Evolutionary conservation across 2,888 invertebrate genomes (phyloP), one percentile per base, ranked within the genome.

Genomic region (Drosophila suboccidentalis): DNA sequence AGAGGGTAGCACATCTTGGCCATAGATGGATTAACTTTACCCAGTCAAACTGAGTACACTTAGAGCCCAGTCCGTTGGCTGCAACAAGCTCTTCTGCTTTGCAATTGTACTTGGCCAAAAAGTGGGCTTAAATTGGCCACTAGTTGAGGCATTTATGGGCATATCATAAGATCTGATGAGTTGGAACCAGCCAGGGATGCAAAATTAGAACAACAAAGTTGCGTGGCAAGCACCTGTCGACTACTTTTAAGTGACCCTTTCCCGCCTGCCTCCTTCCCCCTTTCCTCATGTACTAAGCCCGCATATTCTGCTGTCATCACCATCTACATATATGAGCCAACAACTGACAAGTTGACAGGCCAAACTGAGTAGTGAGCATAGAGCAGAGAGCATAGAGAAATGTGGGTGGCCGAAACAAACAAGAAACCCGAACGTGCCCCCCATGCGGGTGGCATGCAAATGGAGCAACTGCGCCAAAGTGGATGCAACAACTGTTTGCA

Each of bases 341-440:
- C 67, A 78, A 75, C 82, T 88, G 91, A 83, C 91, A 89, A 76
- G 79, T 78, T 87, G 91, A 88, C 91, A 89, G 78, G 67, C 57
- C 53, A 65, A 75, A 73, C 64, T 58, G 34, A 34, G 64, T 51
- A 26, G 22, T 19, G 19, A 17, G 15, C 39, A 44, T 29, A 38
- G 32, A 46, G 57, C n/a, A 54, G 22, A 60, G 54, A 39, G 57
- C 15, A 54, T 34, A 60, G 54, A 39, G 15, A n/a, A 43, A 34
- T 43, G 38, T 57, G 70, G 58, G 61, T 39, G 54, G 63, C 53
- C 38, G 51, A 66, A 71, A 71, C 77, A 69, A 78, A 79, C 80
- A 72, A 78, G 22, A 29, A 36, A 19, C 19, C 11, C 68, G 57
- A 65, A 75, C 72, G 60, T 64, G 64, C 60, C 46, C 65, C 68